A percentile compares a stretch with the other conserved stretches of the same genome.
Evolutionary conservation across 2,113 vertebrate species (phyloP).

Genomic region (Caranx ignobilis): DNA sequence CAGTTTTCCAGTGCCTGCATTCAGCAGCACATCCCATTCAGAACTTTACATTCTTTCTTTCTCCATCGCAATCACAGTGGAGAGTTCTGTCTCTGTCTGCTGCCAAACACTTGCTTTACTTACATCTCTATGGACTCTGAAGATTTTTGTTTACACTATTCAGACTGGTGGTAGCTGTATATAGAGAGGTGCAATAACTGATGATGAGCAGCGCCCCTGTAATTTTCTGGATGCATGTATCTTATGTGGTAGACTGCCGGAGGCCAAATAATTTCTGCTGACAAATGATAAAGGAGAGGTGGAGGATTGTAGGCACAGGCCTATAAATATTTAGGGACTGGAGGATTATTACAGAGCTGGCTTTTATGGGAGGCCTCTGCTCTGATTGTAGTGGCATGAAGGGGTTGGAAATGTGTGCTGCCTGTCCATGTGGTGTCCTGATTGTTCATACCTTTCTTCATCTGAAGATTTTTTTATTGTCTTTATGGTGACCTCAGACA

Average conservation of each 20-base stretch:
- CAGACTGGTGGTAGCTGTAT: constrained; percentile 11
- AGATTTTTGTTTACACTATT: constrained; percentile 64
- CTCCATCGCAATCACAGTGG: constrained; percentile 37
- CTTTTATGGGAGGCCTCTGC: constrained; percentile 54
- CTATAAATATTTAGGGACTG: constrained; percentile 80
- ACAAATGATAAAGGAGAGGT: constrained; percentile 72
- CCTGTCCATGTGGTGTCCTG: neutral
- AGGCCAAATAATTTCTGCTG: constrained; percentile 73
- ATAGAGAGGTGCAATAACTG: constrained; percentile 35
- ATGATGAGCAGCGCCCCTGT: constrained; percentile 46
- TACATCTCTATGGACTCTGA: constrained; percentile 30
- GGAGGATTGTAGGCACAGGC: constrained; percentile 40
- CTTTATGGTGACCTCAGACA: constrained; percentile 22
- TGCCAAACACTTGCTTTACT: constrained; percentile 30
- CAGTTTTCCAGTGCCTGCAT: constrained; percentile 24
- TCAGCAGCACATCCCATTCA: constrained; percentile 20
- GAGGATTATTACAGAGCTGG: constrained; percentile 69
- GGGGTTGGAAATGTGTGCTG: constrained; percentile 43
- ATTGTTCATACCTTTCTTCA: constrained; percentile 29
- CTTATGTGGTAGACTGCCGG: constrained; percentile 37
- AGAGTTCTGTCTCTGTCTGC: constrained; percentile 17
- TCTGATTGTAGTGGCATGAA: constrained; percentile 64
- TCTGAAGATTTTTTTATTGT: constrained; percentile 42
- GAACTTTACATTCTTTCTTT: constrained; percentile 37
- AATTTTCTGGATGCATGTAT: constrained; percentile 61